phyloP scores from a whole-genome alignment of 1,140 invertebrate genomes.

The Lasioglossum albipes region DNA sequence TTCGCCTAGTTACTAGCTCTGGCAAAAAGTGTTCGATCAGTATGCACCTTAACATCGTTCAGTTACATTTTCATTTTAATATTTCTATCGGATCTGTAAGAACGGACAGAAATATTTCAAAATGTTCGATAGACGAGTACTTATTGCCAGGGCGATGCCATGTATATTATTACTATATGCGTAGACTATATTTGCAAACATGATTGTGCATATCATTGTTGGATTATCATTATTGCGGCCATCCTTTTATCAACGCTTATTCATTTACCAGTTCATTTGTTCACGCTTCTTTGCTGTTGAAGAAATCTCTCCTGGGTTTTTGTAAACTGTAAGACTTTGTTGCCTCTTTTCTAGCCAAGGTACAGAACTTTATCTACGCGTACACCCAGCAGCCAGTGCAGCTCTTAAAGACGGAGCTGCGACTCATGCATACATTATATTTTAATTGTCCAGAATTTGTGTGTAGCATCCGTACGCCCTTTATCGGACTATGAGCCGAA shows the following conservation, averaged over 20 bases:
- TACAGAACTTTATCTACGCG: slow-evolving; percentile 9
- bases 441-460: slow-evolving; percentile 40
- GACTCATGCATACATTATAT: slow-evolving; percentile 38
- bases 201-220: slow-evolving; percentile 61
- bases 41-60: too few species aligned
- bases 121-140: too few species aligned
- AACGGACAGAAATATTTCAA: too few species aligned
- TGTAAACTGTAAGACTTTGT: slow-evolving; percentile 21
- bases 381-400: slow-evolving; percentile 15
- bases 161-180: slow-evolving; percentile 38
- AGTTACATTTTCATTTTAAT: too few species aligned
- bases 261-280: slow-evolving; percentile 47
- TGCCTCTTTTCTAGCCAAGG: slow-evolving; percentile 15
- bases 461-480: slow-evolving; percentile 35
- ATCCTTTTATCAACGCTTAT: slow-evolving; percentile 45
- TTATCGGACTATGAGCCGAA: slow-evolving; percentile 12
- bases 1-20: slow-evolving; percentile 43
- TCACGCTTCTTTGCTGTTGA: slow-evolving; percentile 62
- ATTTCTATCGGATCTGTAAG: too few species aligned
- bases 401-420: slow-evolving; percentile 33
- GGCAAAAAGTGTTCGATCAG: too few species aligned
- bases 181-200: slow-evolving; percentile 55
- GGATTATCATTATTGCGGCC: slow-evolving; percentile 53
- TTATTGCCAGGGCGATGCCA: slow-evolving; percentile 19
- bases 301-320: slow-evolving; percentile 8